Percentiles rank a stretch among this genome's conserved stretches.
phyloP scores from a whole-genome alignment of 1,140 invertebrate species.

The Lucilia cuprina region DNA sequence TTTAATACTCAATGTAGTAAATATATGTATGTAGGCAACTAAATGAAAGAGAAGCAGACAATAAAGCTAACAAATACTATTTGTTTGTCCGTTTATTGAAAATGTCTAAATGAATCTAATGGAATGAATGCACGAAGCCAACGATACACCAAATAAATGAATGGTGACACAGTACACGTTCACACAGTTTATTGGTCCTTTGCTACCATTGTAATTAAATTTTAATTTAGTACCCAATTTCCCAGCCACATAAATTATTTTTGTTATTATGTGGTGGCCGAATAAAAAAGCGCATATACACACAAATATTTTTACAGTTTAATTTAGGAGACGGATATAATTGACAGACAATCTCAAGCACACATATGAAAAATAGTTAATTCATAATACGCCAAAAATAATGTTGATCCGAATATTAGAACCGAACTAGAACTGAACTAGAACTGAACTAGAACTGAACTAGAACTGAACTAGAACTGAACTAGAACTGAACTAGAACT shows the following conservation, averaged over 20 bases:
- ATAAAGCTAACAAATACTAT: neutral
- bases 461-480: no score
- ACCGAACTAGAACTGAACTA: no score
- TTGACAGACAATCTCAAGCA: no score
- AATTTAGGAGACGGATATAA: no score
- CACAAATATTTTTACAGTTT: neutral
- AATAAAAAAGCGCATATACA: neutral
- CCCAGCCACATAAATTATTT: constrained; percentile 41
- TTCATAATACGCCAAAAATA: no score
- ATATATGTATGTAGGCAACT: neutral
- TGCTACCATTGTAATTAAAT: constrained; percentile 42
- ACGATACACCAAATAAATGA: neutral
- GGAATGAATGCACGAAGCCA: neutral
- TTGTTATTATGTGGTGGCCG: constrained; percentile 35
- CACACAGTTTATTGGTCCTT: constrained; percentile 20
- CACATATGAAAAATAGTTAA: no score
- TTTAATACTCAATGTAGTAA: neutral
- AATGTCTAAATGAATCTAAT: neutral
- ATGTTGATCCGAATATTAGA: no score
- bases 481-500: no score
- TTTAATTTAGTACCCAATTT: constrained; percentile 42
- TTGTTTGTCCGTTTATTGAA: neutral
- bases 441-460: no score
- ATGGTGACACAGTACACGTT: constrained; percentile 2
- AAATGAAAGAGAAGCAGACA: neutral